These are phyloP conservation scores for Diadegma fenestrale DNA, from an alignment of 2,888 invertebrate genomes.

Conservation along the genomic window DNA sequence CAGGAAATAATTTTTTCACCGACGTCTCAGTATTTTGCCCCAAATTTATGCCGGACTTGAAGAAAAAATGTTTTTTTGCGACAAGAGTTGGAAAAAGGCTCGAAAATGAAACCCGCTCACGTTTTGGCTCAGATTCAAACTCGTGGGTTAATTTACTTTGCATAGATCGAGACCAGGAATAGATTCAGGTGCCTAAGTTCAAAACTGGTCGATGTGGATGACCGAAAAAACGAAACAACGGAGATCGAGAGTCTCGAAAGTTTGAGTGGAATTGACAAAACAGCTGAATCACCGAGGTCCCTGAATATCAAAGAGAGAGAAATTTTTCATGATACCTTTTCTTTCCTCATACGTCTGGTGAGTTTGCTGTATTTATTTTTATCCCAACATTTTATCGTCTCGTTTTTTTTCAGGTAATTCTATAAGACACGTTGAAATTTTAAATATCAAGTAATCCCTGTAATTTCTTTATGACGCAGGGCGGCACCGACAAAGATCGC, in stretches of 20 bases:
- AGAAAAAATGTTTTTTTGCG: neutral
- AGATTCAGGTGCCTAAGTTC: conserved; percentile 82
- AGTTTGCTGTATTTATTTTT: conserved; percentile 27
- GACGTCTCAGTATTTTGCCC: neutral
- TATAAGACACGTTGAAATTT: neutral
- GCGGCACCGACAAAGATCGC: conserved; percentile 89
- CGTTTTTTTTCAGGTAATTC: neutral
- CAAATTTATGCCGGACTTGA: neutral
- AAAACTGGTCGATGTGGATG: conserved; percentile 80
- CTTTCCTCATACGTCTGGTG: conserved; percentile 80
- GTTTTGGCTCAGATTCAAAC: conserved; percentile 46
- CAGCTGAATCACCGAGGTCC: conserved; percentile 74
- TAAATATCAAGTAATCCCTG: neutral
- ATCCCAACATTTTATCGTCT: neutral
- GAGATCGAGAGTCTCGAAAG: conserved; percentile 36
- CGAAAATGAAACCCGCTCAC: neutral
- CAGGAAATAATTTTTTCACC: no score
- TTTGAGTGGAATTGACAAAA: conserved; percentile 29
- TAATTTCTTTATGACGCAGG: conserved; percentile 81
- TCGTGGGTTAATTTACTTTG: conserved; percentile 46
- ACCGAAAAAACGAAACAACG: conserved; percentile 70
- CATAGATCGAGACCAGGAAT: conserved; percentile 81
- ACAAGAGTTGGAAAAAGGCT: neutral
- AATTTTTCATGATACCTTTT: conserved; percentile 80
- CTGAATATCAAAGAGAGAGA: conserved; percentile 77